Conservation (phyloP, 92 coral and sea anemone genomes). For the Palythoa grandiflora region DNA sequence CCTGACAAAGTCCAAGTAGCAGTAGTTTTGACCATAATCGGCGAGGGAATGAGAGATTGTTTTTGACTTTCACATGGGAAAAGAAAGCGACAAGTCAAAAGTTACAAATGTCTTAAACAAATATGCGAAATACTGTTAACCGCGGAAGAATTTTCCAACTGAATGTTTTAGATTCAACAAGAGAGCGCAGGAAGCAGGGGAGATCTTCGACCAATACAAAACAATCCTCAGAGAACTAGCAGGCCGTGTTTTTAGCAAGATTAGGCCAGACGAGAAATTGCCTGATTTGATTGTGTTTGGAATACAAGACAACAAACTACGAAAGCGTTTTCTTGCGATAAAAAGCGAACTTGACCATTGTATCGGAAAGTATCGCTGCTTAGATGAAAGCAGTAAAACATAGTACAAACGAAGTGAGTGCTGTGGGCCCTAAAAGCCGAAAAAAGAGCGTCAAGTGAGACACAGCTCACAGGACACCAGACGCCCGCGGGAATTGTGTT, state of each 20-base stretch:
- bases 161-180: neutral
- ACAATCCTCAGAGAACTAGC: neutral
- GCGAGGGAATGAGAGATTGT: too few species aligned
- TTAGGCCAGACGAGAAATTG: neutral
- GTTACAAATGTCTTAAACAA: too few species aligned
- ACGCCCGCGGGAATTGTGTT: neutral
- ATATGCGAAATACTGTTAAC: too few species aligned
- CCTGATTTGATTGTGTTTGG: neutral
- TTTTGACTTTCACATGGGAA: too few species aligned
- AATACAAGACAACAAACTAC: neutral
- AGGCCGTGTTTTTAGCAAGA: neutral
- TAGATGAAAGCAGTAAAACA: neutral
- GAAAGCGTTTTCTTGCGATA: neutral
- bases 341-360: neutral
- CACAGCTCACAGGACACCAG: neutral
- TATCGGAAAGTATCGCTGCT: neutral
- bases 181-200: neutral
- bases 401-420: neutral
- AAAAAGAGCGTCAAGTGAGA: neutral
- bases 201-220: neutral
- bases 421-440: neutral
- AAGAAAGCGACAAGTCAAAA: too few species aligned
- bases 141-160: too few species aligned
- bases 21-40: too few species aligned
- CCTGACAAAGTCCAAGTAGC: neutral